Evolutionary conservation across 1,140 invertebrate genomes (phyloP).

Genomic region (Temnothorax nylanderi): DNA sequence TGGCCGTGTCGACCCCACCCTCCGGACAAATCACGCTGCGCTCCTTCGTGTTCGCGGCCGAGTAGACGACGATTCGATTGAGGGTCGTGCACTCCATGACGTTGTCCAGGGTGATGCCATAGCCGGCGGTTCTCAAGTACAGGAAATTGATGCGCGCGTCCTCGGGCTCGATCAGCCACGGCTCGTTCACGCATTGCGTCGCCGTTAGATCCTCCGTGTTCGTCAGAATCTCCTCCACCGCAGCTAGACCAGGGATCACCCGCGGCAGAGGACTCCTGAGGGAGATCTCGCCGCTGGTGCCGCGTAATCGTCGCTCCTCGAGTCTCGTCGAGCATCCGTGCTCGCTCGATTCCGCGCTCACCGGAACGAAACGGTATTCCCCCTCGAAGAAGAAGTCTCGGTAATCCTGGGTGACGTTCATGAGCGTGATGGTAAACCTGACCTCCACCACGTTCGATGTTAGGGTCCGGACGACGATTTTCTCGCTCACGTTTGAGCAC

Average conservation of each 20-base stretch:
- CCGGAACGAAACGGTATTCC: conserved; percentile 90
- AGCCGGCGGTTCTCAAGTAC: conserved; percentile 90
- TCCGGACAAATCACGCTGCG: conserved; percentile 89
- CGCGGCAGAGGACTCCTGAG: conserved; percentile 84
- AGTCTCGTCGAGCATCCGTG: conserved; percentile 87
- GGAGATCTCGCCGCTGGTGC: conserved; percentile 90
- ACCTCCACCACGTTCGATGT: conserved; percentile 90
- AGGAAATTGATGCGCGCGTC: conserved; percentile 90
- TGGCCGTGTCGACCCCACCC: conserved; percentile 70
- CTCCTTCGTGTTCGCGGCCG: conserved; percentile 87
- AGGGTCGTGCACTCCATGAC: conserved; percentile 88
- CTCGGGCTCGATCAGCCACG: conserved; percentile 92
- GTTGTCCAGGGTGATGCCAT: conserved; percentile 86
- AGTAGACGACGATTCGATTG: conserved; percentile 92
- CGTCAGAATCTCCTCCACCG: conserved; percentile 81
- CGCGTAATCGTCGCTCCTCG: conserved; percentile 88
- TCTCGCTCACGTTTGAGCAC: conserved; percentile 90
- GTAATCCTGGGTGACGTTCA: conserved; percentile 94
- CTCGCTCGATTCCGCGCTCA: conserved; percentile 77
- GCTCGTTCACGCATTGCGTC: conserved; percentile 89
- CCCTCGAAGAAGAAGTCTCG: conserved; percentile 93
- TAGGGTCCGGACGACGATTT: conserved; percentile 87
- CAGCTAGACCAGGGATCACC: conserved; percentile 74
- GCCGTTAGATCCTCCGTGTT: conserved; percentile 82
- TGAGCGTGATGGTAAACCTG: conserved; percentile 90